Base-by-base conservation (phyloP, 2,113 vertebrate genomes). In the Antennarius striatus region DNA sequence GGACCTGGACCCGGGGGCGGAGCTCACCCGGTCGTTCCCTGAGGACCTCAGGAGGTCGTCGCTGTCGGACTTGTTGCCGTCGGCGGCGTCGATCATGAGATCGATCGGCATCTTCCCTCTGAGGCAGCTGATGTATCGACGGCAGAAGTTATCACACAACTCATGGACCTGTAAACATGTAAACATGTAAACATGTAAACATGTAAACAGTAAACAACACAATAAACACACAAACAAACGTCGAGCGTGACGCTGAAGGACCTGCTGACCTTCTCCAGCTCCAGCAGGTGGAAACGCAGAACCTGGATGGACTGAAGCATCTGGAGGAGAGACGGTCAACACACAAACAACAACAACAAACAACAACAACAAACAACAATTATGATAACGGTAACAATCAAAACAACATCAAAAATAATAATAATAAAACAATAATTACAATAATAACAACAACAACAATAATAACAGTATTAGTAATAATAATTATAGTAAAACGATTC, bases 291-390 rank as follows among this genome's bases (percentile, higher is more conserved):
- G 94, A 98, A 98, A 80, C 96, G 94, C 92, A 98, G 94, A 91
- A 98, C 96, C 92, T 97, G 96, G 90, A 98, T 97, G 77, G 96
- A 93, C 94, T 97, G 96, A 65, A 98, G 95, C 96, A 98, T 98
- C 96, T 98, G 89, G 71, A 42, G 43, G 5, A 61, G 39, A 12
- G 13, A 10, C 6, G 9, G 10, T 11, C 12, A 11, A 30, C 6
- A 1, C 1, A 29, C 10, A 52, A 7, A 30, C 5, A 53, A 2
- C 14, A 16, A 16, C 16, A 16, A 17, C 10, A n/a, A n/a, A 6
- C 39, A 40, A 40, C 1, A 10, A 6, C 3, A 40, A 10, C 12
- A 32, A 40, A 10, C 12, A 32, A 7, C 6, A 10, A 30, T 1
- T 12, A 9, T 9, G 6, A 29, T 11, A 17, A 5, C 3, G 17